A percentile compares a stretch with the other conserved stretches of the same genome.
These are phyloP conservation scores for Nysson spinosus DNA, from an alignment of 2,888 invertebrate species.

Conservation along the genomic window DNA sequence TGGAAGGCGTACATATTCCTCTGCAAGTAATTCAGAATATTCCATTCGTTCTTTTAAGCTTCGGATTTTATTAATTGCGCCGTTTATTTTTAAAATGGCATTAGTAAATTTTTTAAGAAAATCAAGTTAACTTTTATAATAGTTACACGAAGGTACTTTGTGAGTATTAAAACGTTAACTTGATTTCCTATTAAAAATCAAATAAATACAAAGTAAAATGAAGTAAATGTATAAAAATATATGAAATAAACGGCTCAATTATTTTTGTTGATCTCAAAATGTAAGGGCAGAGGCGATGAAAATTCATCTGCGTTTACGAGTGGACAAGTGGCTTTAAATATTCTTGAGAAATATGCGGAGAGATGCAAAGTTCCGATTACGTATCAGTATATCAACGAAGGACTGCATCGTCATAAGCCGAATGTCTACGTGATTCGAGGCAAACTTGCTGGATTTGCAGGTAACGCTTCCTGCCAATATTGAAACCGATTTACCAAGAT, in stretches of 20 bases:
- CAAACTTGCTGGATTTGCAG: conserved; percentile 51
- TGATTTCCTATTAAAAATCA: no score
- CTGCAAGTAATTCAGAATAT: conserved; percentile 15
- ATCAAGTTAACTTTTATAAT: no score
- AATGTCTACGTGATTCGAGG: conserved; percentile 51
- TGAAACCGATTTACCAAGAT: not conserved
- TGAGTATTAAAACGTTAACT: no score
- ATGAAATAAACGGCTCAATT: no score
- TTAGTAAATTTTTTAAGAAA: no score
- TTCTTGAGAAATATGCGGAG: conserved; percentile 55
- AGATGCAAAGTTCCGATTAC: conserved; percentile 45
- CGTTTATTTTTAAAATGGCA: not conserved
- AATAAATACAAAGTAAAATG: no score
- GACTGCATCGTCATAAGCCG: conserved; percentile 25
- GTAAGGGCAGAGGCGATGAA: conserved; percentile 37
- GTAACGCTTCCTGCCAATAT: conserved; percentile 33
- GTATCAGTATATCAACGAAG: conserved; percentile 28
- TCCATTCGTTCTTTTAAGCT: no score
- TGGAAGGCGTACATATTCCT: not conserved
- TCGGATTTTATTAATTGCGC: not conserved
- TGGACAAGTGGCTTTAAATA: conserved; percentile 40
- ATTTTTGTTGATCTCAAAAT: not conserved
- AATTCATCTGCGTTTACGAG: not conserved
- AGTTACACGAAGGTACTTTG: no score
- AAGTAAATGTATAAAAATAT: no score